Percentiles rank a stretch among this genome's conserved stretches.
Evolutionary conservation across 2,888 invertebrate species (phyloP).

Genomic region (Mactromeris polynyma): DNA sequence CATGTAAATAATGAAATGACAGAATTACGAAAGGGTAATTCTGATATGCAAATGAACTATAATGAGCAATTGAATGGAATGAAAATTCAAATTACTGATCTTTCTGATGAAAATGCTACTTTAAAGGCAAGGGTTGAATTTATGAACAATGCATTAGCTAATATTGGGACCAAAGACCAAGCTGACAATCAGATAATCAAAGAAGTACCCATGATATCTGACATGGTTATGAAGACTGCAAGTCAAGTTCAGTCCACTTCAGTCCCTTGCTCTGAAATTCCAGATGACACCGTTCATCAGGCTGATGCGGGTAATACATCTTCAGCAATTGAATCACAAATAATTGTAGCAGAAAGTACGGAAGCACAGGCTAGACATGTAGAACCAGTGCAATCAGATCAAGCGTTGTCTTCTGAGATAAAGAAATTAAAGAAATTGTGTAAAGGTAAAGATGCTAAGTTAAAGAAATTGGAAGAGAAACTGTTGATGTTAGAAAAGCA

Average conservation of each 20-base stretch:
- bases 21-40: background rate
- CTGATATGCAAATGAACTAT: background rate
- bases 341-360: slow-evolving; percentile 1
- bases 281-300: background rate
- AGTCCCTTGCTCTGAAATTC: background rate
- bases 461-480: slow-evolving; percentile 70
- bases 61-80: background rate
- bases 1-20: background rate
- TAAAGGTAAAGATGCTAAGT: slow-evolving; percentile 74
- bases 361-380: background rate
- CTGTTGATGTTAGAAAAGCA: background rate
- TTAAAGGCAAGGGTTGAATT: slow-evolving; percentile 1
- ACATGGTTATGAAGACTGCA: background rate
- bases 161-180: background rate
- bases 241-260: slow-evolving; percentile 15
- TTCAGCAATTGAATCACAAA: slow-evolving; percentile 28
- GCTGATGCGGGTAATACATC: background rate
- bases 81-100: slow-evolving; percentile 10
- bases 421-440: slow-evolving; percentile 54
- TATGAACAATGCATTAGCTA: background rate
- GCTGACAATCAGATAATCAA: background rate
- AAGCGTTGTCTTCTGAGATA: slow-evolving; percentile 31
- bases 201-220: slow-evolving; percentile 13
- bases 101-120: background rate
- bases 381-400: background rate